phyloP scores from a whole-genome alignment of 2,113 vertebrate genomes.

The Sinocyclocheilus anshuiensis region DNA sequence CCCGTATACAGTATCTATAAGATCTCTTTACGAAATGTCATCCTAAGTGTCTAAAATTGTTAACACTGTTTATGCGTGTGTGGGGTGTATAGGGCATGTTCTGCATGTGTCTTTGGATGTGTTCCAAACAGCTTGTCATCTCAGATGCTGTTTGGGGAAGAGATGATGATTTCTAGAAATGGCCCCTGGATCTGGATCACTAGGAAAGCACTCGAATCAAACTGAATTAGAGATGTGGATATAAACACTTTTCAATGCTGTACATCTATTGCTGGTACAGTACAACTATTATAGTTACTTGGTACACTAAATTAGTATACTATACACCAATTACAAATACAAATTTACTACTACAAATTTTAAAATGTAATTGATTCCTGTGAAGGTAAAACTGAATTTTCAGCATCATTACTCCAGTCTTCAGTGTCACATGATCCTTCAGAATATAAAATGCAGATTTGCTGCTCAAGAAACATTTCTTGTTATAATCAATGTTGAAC shows the following conservation, averaged over 20 bases:
- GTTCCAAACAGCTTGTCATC: conserved; percentile 23
- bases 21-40: conserved; percentile 1
- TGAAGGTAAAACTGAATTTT: no score
- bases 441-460: neutral
- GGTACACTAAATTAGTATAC: neutral
- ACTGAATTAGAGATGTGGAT: neutral
- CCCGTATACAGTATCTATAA: conserved; percentile 10
- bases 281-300: neutral
- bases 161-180: conserved; percentile 4
- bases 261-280: neutral
- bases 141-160: conserved; percentile 25
- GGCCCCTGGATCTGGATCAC: conserved; percentile 19
- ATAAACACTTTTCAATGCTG: neutral
- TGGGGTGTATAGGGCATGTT: conserved; percentile 21
- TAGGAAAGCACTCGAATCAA: neutral
- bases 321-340: neutral
- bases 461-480: neutral
- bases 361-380: neutral
- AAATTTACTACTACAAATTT: neutral
- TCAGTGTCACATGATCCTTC: neutral
- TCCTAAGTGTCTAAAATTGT: conserved; percentile 17
- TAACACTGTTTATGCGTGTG: conserved; percentile 18
- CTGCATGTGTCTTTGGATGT: conserved; percentile 6
- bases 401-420: neutral
- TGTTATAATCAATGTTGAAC: no score